Evolutionary conservation across 2,797 vertebrate genomes (phyloP), one percentile per base, ranked within the genome.

Genomic region (Fistularia tabacaria): DNA sequence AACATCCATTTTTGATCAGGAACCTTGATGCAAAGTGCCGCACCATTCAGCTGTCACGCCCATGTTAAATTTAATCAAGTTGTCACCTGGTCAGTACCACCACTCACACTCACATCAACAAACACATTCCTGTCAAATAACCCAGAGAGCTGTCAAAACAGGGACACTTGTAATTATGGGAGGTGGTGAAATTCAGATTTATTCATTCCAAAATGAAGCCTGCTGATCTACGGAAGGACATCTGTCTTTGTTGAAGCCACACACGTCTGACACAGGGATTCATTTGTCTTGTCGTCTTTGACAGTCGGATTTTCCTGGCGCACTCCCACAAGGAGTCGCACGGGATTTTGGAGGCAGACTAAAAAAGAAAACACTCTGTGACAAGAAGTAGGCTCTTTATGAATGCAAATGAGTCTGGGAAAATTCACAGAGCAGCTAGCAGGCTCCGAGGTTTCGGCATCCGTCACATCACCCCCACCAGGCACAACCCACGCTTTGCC

Each of bases 231-330:
- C 92, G 84, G 91, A 93, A 91, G 93, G 93, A 94, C 94, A 94
- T 96, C 94, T 94, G 94, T 96, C 94, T 94, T 93, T 91, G 91
- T 93, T 90, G 92, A 92, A 92, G 84, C 93, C 93, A 90, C 93
- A 89, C 92, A 84, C 91, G 90, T 90, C 91, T 94, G 94, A 94
- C 92, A 93, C 91, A 69, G 83, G 91, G 92, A 94, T 94, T 94
- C 92, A 96, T 96, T 93, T 92, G 92, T 96, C 94, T 95, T 94
- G 94, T 96, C 93, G 93, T 92, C 91, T 92, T 92, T 96, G 94
- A 95, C 94, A 95, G 94, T 93, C 83, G 90, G 93, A 94, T 94
- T 95, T 93, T 96, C 94, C 94, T 91, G 86, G 85, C 91, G 92
- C 92, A 94, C 92, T 94, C 94, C 93, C 93, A 82, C 90, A 87